Evolutionary conservation across 2,113 vertebrate species (phyloP).

Genomic region (Fulmarus glacialis): DNA sequence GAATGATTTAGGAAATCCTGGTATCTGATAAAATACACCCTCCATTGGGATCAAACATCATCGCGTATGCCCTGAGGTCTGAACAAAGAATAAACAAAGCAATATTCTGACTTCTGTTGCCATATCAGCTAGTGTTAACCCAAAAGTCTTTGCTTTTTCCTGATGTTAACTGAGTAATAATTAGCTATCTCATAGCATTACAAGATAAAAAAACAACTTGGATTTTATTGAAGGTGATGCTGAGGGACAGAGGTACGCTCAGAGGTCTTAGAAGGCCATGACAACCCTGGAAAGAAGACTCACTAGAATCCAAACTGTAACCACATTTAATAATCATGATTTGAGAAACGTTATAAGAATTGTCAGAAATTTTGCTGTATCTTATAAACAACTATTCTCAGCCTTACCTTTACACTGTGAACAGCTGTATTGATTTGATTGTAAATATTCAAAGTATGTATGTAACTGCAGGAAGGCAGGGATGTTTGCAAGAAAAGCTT

Average conservation of each 20-base stretch:
- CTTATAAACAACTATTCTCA: not conserved
- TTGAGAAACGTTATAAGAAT: not conserved
- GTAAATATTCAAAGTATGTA: not conserved
- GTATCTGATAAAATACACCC: not conserved
- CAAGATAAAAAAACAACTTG: not conserved
- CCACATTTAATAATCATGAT: not conserved
- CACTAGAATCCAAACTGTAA: not conserved
- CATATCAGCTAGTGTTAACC: not conserved
- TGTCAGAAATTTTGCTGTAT: not conserved
- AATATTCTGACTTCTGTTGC: not conserved
- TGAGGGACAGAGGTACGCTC: fast-evolving
- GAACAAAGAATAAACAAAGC: not conserved
- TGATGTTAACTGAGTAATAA: not conserved
- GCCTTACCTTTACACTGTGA: not conserved
- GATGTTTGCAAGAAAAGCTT: not conserved
- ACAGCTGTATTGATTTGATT: not conserved
- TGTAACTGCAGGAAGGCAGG: not conserved
- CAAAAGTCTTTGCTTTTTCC: not conserved
- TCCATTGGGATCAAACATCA: not conserved
- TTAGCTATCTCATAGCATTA: not conserved
- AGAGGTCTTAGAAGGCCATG: not conserved
- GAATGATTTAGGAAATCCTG: not conserved
- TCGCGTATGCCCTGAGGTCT: not conserved
- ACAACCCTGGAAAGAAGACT: not conserved
- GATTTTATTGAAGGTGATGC: not conserved